Base-by-base conservation (phyloP, 2,797 vertebrate species). In the Melanotaenia maccullochi region DNA sequence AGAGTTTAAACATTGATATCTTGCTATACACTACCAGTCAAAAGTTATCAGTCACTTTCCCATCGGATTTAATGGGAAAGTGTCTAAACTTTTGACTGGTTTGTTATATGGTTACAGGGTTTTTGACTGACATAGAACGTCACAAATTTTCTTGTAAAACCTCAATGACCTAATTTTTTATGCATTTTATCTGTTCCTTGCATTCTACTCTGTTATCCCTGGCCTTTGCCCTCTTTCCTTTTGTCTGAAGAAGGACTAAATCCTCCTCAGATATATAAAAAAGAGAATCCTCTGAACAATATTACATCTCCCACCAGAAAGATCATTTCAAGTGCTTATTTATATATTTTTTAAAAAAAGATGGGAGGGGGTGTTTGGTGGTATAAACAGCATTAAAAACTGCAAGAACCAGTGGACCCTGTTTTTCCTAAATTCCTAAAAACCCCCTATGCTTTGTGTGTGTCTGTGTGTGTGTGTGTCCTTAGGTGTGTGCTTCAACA, bases 191-290 rank as follows among this genome's bases (percentile, higher is more conserved):
- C 28, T 71, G 2, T 47, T 76, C 47, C 11, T 67, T 77, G 59
- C 33, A 75, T 63, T 18, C 28, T 20, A 36, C 61, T 64, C 25
- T 9, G 12, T 71, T 72, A 57, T 51, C 67, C 30, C 49, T 78
- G 62, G 60, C 60, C 75, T 67, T 72, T 69, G 61, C 76, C 60
- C 71, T 65, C 51, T 65, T 60, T 56, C 51, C 51, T 20, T 81
- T 70, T 66, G 59, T 81, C 61, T 79, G 25, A 75, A 55, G 55
- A 28, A 35, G 5, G 35, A 40, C 33, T 78, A 73, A 85, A 85
- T 82, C 77, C 75, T 51, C 18, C 32, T 76, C 22, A 85, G 65
- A 81, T 85, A 71, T 65, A 76, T 52, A 74, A 44, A 38, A 89
- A 54, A 87, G 80, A 65, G 87, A 76, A 59, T 73, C 42, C 35